Base-by-base conservation (phyloP, 2,113 vertebrate genomes). In the Dasyornis broadbenti region DNA sequence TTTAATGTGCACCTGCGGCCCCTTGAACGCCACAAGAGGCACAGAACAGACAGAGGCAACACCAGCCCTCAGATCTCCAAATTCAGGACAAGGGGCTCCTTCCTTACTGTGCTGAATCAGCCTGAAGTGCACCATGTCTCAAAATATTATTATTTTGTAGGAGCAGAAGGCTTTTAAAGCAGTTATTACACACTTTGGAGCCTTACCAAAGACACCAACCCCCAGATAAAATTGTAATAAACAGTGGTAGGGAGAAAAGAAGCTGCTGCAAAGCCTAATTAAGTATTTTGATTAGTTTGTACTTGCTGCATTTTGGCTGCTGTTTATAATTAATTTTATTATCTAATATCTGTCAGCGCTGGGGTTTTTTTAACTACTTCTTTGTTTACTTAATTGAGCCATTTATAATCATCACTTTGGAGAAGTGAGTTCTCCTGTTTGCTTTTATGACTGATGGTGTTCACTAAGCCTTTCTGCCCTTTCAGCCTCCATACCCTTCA, bases 301-400 rank as follows among this genome's bases (percentile, higher is more conserved):
- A 73, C 82, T 94, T 89, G 80, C 79, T 89, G 63, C 59, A 89
- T 90, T 94, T 91, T 73, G 71, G 77, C 76, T 85, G 81, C 82
- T 93, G 76, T 89, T 96, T 96, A 45, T 94, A 94, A 94, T 89
- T 95, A 90, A 84, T 95, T 95, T 94, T 79, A 88, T 92, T 87
- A 95, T 95, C 95, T 94, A 75, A 82, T 91, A 71, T 82, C 76
- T 93, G 69, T 92, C 83, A 83, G 54, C 21, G 59, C 31, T 71
- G 69, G 3, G 54, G 0, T 11, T 83, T 85, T 81, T 91, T 72
- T 47, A 93, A 71, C 69, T 15, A 26, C 80, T 93, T 92, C 88
- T 95, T 96, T 96, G 89, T 96, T 95, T 92, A 63, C 63, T 92
- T 94, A 96, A 92, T 89, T 89, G 92, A 53, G 26, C 23, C 31